A percentile compares a stretch with the other conserved stretches of the same genome.
Conservation (phyloP, 2,797 vertebrate species). For the Simalia tracyae region DNA sequence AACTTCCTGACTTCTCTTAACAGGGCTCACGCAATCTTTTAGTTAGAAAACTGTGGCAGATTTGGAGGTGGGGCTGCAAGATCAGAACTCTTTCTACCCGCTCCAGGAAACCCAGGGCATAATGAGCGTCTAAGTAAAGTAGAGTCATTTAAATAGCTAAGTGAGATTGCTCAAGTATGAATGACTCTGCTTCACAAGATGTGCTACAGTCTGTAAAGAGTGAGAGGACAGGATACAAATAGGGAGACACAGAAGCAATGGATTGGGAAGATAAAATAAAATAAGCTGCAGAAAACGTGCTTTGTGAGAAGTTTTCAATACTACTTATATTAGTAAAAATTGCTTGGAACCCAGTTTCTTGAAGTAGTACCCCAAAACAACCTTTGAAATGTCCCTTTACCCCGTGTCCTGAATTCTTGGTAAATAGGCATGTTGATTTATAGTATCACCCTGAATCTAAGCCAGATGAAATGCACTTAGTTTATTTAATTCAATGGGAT, state of each 20-base stretch:
- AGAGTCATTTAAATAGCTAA: background rate
- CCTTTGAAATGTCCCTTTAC: background rate
- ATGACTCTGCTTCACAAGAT: conserved; percentile 12
- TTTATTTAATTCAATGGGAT: background rate
- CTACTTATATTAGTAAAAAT: background rate
- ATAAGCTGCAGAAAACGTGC: background rate
- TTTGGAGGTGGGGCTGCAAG: background rate
- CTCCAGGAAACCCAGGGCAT: background rate
- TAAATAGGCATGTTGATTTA: background rate
- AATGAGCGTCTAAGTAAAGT: background rate
- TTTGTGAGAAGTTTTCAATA: background rate
- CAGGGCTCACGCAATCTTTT: background rate
- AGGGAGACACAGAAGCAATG: background rate
- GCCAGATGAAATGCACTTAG: background rate
- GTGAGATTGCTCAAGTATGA: background rate
- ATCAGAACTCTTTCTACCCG: background rate
- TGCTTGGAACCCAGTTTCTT: background rate
- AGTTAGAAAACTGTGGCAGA: background rate
- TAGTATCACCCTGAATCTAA: background rate
- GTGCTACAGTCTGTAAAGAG: background rate
- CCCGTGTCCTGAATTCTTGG: background rate
- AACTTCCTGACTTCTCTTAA: conserved; percentile 23
- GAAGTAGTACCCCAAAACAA: background rate
- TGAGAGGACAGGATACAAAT: background rate
- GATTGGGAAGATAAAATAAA: background rate